Conservation (phyloP, 2,113 vertebrate species). For the Macquaria australasica region DNA sequence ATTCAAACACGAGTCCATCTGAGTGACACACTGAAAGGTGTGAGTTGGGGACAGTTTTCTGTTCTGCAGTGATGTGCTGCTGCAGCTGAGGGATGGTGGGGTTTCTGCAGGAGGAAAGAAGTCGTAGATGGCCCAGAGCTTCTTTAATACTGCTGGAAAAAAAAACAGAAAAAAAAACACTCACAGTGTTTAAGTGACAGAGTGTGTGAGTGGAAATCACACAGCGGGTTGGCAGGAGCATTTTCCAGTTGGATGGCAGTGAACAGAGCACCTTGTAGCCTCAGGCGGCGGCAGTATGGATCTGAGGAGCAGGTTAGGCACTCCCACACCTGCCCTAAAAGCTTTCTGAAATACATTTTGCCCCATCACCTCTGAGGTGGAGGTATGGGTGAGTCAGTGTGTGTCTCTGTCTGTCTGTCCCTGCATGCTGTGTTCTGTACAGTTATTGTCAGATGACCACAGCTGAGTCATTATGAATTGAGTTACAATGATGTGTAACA, state of each 20-base stretch:
- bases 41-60: slow-evolving; percentile 15
- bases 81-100: slow-evolving; percentile 11
- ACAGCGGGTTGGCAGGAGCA: slow-evolving; percentile 26
- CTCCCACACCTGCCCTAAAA: slow-evolving; percentile 50
- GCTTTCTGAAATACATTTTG: slow-evolving; percentile 66
- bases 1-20: slow-evolving; percentile 52
- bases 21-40: slow-evolving; percentile 8
- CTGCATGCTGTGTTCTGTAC: background rate
- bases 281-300: slow-evolving; percentile 1
- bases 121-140: slow-evolving; percentile 7
- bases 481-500: background rate
- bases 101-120: background rate
- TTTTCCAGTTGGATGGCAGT: slow-evolving; percentile 28
- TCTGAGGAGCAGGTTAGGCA: slow-evolving; percentile 43
- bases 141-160: slow-evolving; percentile 29
- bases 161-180: background rate
- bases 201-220: slow-evolving; percentile 32
- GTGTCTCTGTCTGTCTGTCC: background rate
- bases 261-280: slow-evolving; percentile 61
- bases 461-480: background rate
- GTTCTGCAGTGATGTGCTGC: background rate
- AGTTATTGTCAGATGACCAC: background rate
- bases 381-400: background rate
- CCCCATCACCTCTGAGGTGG: slow-evolving; percentile 31
- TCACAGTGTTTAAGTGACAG: slow-evolving; percentile 44